These are phyloP conservation scores for Hydrolagus affinis DNA, from an alignment of 2,113 vertebrate genomes.

Conservation along the genomic window DNA sequence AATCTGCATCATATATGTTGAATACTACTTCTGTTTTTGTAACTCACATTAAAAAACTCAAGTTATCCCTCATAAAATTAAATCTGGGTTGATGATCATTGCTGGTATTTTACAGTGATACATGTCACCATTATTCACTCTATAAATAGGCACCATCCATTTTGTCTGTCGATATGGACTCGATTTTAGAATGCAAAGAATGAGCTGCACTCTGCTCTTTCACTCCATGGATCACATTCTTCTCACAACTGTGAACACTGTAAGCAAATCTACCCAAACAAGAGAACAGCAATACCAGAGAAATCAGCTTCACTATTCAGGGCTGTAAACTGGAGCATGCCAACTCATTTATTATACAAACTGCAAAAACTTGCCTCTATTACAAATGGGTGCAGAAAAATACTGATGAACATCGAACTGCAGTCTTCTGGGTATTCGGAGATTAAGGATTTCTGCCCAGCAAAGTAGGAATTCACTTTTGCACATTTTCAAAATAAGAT, in stretches of 20 bases:
- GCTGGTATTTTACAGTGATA: not conserved
- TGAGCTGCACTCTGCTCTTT: not conserved
- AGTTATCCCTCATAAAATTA: conserved; percentile 15
- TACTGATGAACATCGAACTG: not conserved
- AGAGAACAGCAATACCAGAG: not conserved
- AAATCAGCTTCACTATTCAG: not conserved
- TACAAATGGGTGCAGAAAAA: not conserved
- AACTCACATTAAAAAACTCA: not conserved
- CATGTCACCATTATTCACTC: not conserved
- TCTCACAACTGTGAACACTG: not conserved
- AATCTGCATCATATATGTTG: not conserved
- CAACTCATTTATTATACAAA: not conserved
- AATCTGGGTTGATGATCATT: not conserved
- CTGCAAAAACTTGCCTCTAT: not conserved
- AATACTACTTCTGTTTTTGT: not conserved
- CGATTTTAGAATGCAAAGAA: not conserved
- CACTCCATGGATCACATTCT: not conserved
- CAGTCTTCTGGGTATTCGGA: not conserved
- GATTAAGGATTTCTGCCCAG: not conserved
- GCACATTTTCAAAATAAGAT: not conserved
- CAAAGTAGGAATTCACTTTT: not conserved
- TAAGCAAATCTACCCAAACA: conserved; percentile 9
- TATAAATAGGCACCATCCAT: not conserved
- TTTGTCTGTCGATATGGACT: not conserved
- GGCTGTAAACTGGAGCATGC: not conserved